Evolutionary conservation across 2,888 invertebrate species (phyloP), one percentile per base, ranked within the genome.

Genomic region (Muschampia plurimacula): DNA sequence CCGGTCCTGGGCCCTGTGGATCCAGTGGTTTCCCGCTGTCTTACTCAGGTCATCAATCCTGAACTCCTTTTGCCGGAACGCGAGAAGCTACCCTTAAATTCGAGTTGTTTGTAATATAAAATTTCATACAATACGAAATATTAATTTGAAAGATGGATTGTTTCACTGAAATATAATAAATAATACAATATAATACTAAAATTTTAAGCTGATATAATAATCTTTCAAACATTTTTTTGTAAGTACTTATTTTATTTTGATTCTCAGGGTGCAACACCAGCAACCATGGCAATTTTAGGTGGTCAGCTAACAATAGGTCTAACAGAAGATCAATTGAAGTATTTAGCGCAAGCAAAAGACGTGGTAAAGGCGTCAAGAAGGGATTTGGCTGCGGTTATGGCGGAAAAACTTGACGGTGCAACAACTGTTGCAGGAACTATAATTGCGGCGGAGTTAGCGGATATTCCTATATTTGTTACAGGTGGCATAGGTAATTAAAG

Each of bases 341-440:
- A 92, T 73, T 90, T 99, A 59, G 96, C 97, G 0, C 90, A 86
- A 62, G 86, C 90, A 73, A 92, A 86, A 77, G 95, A 89, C 62
- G 95, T 95, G 9, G 91, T 98, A 5, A 99, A 99, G 92, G 97
- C 98, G 32, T 99, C 99, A 0, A 95, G 98, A 10, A 95, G 99
- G 77, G 99, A 99, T 92, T 93, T 99, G 44, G 96, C 98, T 0
- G 96, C 95, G 75, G 96, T 97, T 12, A 80, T 97, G 13, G 96
- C 97, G n/a, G 95, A 95, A 78, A 91, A 94, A 67, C 85, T 96
- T 36, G 96, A 96, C 83, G 99, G 99, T 0, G 99, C 99, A 1
- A 99, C 99, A 0, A 99, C 99, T 0, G 99, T 99, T 0, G 97
- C 99, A 0, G 99, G 97, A 0, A 99, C 99, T 0, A 96, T 99